Evolutionary conservation across 2,113 vertebrate species (phyloP).

Genomic region (Ptyas mucosa): DNA sequence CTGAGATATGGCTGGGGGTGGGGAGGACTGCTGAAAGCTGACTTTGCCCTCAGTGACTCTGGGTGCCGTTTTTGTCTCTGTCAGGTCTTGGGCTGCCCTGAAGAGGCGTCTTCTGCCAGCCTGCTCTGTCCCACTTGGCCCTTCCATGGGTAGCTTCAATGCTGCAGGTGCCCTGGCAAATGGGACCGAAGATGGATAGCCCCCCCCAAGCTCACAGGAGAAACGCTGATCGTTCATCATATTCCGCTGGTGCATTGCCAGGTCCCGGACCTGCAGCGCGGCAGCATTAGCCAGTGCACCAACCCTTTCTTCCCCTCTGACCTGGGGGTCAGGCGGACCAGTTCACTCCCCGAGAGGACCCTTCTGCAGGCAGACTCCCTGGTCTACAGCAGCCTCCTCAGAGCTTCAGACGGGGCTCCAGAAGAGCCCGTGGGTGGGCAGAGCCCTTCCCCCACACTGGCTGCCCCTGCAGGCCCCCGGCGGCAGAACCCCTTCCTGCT

Average conservation of each 20-base stretch:
- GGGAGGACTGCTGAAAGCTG: not conserved
- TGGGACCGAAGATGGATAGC: constrained; percentile 83
- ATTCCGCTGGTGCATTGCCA: constrained; percentile 97
- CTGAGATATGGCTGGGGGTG: not conserved
- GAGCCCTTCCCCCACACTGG: constrained; percentile 54
- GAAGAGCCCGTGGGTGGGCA: constrained; percentile 53
- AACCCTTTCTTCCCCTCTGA: constrained; percentile 85
- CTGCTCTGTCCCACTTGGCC: constrained; percentile 36
- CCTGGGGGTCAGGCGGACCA: constrained; percentile 77
- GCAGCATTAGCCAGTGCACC: constrained; percentile 72
- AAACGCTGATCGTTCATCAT: constrained; percentile 96
- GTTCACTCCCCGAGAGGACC: constrained; percentile 82
- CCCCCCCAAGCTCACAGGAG: constrained; percentile 86
- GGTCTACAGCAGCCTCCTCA: constrained; percentile 85
- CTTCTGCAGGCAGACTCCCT: constrained; percentile 84
- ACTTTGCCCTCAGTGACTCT: constrained; percentile 45
- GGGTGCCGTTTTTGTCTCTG: constrained; percentile 57
- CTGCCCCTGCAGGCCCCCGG: constrained; percentile 60
- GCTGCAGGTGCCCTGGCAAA: constrained; percentile 67
- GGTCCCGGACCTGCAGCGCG: constrained; percentile 80
- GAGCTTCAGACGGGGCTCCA: constrained; percentile 63
- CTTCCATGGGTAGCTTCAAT: constrained; percentile 63
- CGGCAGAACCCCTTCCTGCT: constrained; percentile 89
- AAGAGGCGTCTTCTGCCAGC: constrained; percentile 59
- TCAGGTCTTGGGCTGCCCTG: constrained; percentile 67